A percentile compares a stretch with the other conserved stretches of the same genome.
Evolutionary conservation across 2,888 invertebrate species (phyloP).

Genomic region (Andrena hattorfiana): DNA sequence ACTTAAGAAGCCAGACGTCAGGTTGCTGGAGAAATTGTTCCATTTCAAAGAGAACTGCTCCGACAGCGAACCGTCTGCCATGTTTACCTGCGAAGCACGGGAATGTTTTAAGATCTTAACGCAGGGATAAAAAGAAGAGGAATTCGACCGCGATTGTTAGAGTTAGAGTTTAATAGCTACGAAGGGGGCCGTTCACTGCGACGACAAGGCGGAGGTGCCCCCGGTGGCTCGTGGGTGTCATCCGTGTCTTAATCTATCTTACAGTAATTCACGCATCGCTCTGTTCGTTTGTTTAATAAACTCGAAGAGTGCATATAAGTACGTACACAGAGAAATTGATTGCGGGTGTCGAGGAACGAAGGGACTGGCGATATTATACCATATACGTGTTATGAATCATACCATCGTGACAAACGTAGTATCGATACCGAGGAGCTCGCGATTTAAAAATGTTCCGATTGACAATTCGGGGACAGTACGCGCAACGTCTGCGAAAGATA

Average conservation of each 20-base stretch:
- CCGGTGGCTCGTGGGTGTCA: too few relatives aligned
- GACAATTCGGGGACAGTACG: not conserved
- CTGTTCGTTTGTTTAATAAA: slow-evolving; percentile 2
- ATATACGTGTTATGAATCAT: slow-evolving; percentile 56
- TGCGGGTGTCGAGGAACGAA: slow-evolving; percentile 30
- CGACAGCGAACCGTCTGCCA: slow-evolving; percentile 65
- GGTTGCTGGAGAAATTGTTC: slow-evolving; percentile 85
- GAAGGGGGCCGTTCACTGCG: not conserved
- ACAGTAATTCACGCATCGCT: not conserved
- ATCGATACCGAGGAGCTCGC: slow-evolving; percentile 44
- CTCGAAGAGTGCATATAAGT: not conserved
- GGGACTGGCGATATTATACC: slow-evolving; percentile 42
- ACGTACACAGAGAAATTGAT: slow-evolving; percentile 30
- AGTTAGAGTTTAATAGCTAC: not conserved
- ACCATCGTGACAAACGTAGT: slow-evolving; percentile 50
- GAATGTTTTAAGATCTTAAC: slow-evolving; percentile 1
- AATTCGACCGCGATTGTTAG: not conserved
- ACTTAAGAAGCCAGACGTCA: slow-evolving; percentile 84
- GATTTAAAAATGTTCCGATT: slow-evolving; percentile 8
- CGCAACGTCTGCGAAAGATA: not conserved
- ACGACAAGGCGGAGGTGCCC: too few relatives aligned
- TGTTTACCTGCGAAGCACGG: slow-evolving; percentile 43
- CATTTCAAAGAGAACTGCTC: slow-evolving; percentile 83
- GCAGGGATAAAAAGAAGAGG: not conserved
- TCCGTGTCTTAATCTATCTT: too few relatives aligned